Evolutionary conservation across 1,140 invertebrate species (phyloP), one percentile per base, ranked within the genome.

Genomic region (Triops longicaudatus): DNA sequence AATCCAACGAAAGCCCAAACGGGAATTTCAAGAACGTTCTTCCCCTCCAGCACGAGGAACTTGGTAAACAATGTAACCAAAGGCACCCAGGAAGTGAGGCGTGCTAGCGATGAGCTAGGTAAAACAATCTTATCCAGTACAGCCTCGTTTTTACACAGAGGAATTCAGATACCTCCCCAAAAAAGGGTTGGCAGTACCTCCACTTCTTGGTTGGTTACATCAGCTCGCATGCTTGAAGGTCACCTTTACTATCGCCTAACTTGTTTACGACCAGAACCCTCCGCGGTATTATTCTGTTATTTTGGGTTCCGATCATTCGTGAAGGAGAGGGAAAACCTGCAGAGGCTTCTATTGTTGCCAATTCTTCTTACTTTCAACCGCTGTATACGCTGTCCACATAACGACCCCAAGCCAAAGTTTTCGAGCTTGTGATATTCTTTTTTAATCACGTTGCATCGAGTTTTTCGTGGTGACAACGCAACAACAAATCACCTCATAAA

Each of bases 141-240:
- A 37, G 31, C 31, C 31, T 37, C 31, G 2, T 37, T 37, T 7
- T 5, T 22, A 17, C 3, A 9, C 14, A 63, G n/a, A 63, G 22
- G 50, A 63, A 63, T n/a, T n/a, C 14, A 22, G 17, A 17, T 22
- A 22, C 6, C 17, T 63, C 5, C 50, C 50, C n/a, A n/a, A n/a
- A 22, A 63, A 63, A 63, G 22, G 50, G 50, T 63, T 22, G 14
- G 17, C 22, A 63, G 50, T 63, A 12, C 14, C 14, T 63, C 50
- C 1, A 63, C n/a, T 63, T 63, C 50, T 17, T 17, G 50, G 14
- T 63, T 63, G 3, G 50, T 63, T 63, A 63, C 50, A 63, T 63
- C 50, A 63, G 50, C 50, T 17, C 22, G 50, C 50, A 63, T 17
- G 50, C 50, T 63, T 63, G 50, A 63, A 63, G 50, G 50, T 63